These are phyloP conservation scores for Gnatocerus cornutus DNA, from an alignment of 2,888 invertebrate species.

Conservation along the genomic window DNA sequence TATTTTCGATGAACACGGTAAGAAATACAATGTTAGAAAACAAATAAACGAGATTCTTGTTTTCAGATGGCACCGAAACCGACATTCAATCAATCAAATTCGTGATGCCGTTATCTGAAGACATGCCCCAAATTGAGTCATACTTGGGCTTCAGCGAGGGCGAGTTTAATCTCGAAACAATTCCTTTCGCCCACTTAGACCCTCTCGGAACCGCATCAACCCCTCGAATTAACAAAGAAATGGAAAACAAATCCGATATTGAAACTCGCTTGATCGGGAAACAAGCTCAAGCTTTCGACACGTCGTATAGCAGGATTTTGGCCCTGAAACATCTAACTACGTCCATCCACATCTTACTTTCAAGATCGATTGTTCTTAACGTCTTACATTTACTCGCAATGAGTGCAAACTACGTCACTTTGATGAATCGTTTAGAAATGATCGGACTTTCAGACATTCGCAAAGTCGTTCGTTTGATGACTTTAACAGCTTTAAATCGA, in stretches of 20 bases:
- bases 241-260: slow-evolving; percentile 60
- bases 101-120: slow-evolving; percentile 62
- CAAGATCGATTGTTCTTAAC: slow-evolving; percentile 74
- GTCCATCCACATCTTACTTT: slow-evolving; percentile 73
- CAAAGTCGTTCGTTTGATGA: slow-evolving; percentile 76
- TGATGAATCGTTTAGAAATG: slow-evolving; percentile 66
- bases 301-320: slow-evolving; percentile 71
- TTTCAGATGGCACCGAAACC: slow-evolving; percentile 64
- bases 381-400: slow-evolving; percentile 71
- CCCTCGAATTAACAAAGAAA: slow-evolving; percentile 65
- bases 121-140: slow-evolving; percentile 62
- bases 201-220: slow-evolving; percentile 73
- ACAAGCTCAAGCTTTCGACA: slow-evolving; percentile 72
- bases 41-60: too few species aligned
- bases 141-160: slow-evolving; percentile 68
- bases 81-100: slow-evolving; percentile 63
- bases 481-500: slow-evolving; percentile 74
- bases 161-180: slow-evolving; percentile 65
- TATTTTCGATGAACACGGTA: slow-evolving; percentile 66
- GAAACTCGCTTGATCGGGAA: slow-evolving; percentile 70
- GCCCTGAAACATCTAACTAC: slow-evolving; percentile 73
- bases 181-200: slow-evolving; percentile 72
- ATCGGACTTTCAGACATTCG: slow-evolving; percentile 75
- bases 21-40: slow-evolving; percentile 26
- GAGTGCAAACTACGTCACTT: slow-evolving; percentile 63